Conservation (phyloP, 2,797 vertebrate genomes). For the Spondyliosoma cantharus region DNA sequence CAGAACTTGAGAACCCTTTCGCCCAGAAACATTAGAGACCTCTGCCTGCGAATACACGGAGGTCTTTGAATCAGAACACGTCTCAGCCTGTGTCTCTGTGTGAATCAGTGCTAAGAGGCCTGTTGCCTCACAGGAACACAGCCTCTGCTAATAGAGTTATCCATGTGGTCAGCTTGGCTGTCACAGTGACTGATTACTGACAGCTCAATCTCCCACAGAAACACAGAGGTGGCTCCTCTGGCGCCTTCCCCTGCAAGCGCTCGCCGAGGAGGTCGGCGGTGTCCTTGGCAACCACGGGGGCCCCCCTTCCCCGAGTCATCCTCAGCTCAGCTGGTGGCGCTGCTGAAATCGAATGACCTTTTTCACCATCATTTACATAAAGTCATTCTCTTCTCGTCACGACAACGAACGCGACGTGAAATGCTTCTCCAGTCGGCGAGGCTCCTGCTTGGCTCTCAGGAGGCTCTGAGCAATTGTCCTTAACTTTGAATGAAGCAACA, state of each 20-base stretch:
- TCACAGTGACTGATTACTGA: conserved; percentile 69
- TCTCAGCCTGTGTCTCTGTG: conserved; percentile 4
- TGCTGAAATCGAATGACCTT: conserved; percentile 63
- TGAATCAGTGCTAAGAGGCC: conserved; percentile 46
- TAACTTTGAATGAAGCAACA: conserved; percentile 11
- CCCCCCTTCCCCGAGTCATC: conserved; percentile 5
- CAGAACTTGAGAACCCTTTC: conserved; percentile 34
- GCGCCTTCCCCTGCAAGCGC: conserved; percentile 32
- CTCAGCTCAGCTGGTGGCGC: conserved; percentile 58
- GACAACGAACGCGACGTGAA: not conserved
- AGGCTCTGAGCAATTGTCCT: not conserved
- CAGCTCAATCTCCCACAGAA: conserved; percentile 63
- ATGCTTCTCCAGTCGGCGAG: not conserved
- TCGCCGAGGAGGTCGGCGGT: conserved; percentile 51
- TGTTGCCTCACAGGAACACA: conserved; percentile 59
- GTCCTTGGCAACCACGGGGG: conserved; percentile 74
- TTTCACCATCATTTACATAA: conserved; percentile 65
- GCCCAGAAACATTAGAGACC: conserved; percentile 31
- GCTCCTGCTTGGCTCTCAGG: not conserved
- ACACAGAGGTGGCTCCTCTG: conserved; percentile 56
- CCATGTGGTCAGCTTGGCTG: conserved; percentile 55
- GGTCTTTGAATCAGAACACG: conserved; percentile 22
- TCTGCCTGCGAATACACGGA: conserved; percentile 16
- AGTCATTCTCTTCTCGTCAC: conserved; percentile 42
- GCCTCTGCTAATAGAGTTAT: conserved; percentile 54